Percentiles rank a stretch among this genome's conserved stretches.
phyloP scores from a whole-genome alignment of 2,888 invertebrate species.

The Philaethria dido region DNA sequence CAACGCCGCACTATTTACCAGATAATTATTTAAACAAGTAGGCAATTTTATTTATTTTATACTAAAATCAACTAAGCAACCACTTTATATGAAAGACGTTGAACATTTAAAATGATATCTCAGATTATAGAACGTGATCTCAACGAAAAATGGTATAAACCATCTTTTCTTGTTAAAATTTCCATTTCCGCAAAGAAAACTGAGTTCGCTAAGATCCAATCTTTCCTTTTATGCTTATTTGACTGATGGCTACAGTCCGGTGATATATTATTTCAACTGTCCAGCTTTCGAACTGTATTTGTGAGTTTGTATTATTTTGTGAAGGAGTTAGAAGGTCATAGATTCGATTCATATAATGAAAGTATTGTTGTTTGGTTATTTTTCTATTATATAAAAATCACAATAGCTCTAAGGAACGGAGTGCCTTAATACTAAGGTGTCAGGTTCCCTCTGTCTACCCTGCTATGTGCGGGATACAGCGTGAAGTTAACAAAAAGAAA shows the following conservation, averaged over 20 bases:
- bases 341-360: not conserved
- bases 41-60: not conserved
- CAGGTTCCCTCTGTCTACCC: no score
- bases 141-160: constrained; percentile 30
- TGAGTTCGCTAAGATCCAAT: constrained; percentile 50
- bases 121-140: constrained; percentile 16
- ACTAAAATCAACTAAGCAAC: not conserved
- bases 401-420: no score
- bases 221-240: constrained; percentile 41
- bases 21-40: no score
- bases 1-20: no score
- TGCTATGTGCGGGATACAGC: no score
- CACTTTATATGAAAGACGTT: not conserved
- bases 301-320: not conserved
- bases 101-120: constrained; percentile 9
- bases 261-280: constrained; percentile 32
- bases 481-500: no score
- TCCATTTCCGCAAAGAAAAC: constrained; percentile 45
- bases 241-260: constrained; percentile 34
- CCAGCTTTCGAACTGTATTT: constrained; percentile 16
- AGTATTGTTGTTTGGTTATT: not conserved
- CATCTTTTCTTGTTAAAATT: constrained; percentile 51
- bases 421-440: no score
- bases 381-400: no score
- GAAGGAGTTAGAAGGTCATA: not conserved